These are phyloP conservation scores for Protodeltote pygarga DNA, from an alignment of 2,888 invertebrate species.

Conservation along the genomic window DNA sequence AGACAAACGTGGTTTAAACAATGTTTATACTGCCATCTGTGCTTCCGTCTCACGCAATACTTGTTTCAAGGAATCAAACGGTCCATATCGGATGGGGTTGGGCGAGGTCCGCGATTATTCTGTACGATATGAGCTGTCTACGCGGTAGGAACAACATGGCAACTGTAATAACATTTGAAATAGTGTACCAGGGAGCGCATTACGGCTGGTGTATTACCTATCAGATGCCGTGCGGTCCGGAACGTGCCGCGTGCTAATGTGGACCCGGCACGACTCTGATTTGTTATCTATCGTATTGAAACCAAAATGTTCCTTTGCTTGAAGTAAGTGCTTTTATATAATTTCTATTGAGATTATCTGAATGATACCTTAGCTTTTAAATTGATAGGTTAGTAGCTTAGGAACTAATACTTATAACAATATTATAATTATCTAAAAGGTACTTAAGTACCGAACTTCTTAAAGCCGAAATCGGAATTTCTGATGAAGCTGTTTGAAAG, in stretches of 20 bases:
- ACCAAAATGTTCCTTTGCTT: slow-evolving; percentile 38
- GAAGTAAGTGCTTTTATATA: slow-evolving; percentile 41
- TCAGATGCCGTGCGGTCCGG: slow-evolving; percentile 75
- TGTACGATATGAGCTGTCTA: slow-evolving; percentile 66
- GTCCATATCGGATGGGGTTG: slow-evolving; percentile 55
- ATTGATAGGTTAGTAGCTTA: not conserved
- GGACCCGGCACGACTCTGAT: slow-evolving; percentile 80
- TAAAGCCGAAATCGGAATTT: no score
- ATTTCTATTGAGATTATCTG: slow-evolving; percentile 31
- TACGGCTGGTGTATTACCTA: slow-evolving; percentile 67
- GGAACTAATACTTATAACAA: no score
- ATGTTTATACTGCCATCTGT: slow-evolving; percentile 40
- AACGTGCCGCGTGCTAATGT: slow-evolving; percentile 81
- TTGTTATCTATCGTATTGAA: slow-evolving; percentile 69
- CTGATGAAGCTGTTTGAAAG: no score
- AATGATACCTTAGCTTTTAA: slow-evolving; percentile 19
- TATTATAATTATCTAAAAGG: no score
- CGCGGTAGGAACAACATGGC: slow-evolving; percentile 62
- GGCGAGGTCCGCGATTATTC: slow-evolving; percentile 64
- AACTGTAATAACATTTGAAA: slow-evolving; percentile 75
- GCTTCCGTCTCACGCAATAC: slow-evolving; percentile 61
- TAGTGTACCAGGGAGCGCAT: slow-evolving; percentile 65
- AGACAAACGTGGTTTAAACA: slow-evolving; percentile 32
- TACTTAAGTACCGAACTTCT: no score
- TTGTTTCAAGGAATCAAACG: slow-evolving; percentile 46